Evolutionary conservation across 23 tunicate species (phyloP), one percentile per base, ranked within the genome.

Genomic region (Phallusia fumigata): DNA sequence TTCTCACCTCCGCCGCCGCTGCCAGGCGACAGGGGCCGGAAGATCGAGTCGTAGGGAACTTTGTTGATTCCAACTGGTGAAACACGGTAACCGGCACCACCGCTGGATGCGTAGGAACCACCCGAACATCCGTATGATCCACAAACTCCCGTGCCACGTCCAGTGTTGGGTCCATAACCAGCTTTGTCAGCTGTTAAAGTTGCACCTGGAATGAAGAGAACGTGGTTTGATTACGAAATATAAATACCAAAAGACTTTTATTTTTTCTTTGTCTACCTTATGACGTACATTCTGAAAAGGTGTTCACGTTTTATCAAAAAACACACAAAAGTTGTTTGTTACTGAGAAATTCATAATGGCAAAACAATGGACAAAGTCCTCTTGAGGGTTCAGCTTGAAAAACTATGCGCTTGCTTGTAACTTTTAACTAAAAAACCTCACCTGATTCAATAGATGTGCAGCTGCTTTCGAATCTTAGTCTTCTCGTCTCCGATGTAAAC

Each of bases 1-100:
- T 40, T 3, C 21, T 80, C 52, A 80, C 83, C 83, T 80, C 65
- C 83, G 32, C 83, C 83, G 31, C 83, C 83, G 52, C 58, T 53
- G 24, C 83, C 83, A 52, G 74, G 74, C 52, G 74, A 53, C 32
- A 34, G 16, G 50, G 83, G 83, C 11, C 64, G 50, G 44, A 53
- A 80, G 16, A 80, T 80, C 36, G 83, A 80, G 15, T 80, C 83
- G 74, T 44, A 80, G 13, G 83, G 83, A 19, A 80, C 44, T 16
- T 19, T 32, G 50, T 33, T n/a, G 64, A 28, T 30, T 24, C 74
- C 83, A 0, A 32, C 74, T 44, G 73, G 31, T 8, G 32, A 24
- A 21, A 28, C 83, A 6, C 18, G 12, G 45, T 53, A 32, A 8
- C 83, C 83, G 35, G 15, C 10, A 12, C 83, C 83, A 11, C 83